Evolutionary conservation across 2,797 vertebrate species (phyloP).

Genomic region (Alosa sapidissima): DNA sequence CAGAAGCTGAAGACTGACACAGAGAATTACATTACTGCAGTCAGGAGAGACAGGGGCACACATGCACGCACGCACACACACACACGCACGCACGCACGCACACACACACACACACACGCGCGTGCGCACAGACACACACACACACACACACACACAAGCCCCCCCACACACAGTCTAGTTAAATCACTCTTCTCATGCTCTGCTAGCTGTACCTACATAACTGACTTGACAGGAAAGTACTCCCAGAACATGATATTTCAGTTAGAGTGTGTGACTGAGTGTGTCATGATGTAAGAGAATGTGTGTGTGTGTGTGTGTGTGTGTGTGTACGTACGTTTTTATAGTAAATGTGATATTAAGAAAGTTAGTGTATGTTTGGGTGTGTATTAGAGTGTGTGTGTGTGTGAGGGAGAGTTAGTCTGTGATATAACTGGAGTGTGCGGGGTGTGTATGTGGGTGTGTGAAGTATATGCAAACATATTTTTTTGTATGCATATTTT

Average conservation of each 20-base stretch:
- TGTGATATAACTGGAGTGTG: slow-evolving; percentile 17
- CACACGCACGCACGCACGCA: neutral
- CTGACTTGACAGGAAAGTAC: neutral
- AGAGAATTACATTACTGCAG: too few relatives aligned
- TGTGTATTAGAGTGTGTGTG: slow-evolving; percentile 22
- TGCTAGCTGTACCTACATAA: neutral
- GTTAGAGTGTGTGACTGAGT: neutral
- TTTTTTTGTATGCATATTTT: too few relatives aligned
- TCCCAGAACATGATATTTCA: neutral
- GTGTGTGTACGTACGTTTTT: neutral
- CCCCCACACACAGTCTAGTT: neutral
- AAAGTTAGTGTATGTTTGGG: slow-evolving; percentile 29
- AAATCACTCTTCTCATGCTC: neutral
- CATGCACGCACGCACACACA: too few relatives aligned
- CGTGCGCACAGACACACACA: too few relatives aligned
- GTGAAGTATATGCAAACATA: neutral
- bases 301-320: neutral
- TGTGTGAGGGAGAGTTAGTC: neutral
- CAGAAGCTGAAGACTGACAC: too few relatives aligned
- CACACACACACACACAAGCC: too few relatives aligned
- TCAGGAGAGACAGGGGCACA: neutral
- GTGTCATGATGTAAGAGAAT: neutral
- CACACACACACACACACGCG: too few relatives aligned
- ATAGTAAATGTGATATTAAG: too few relatives aligned
- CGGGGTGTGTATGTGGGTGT: slow-evolving; percentile 33